Evolutionary conservation across 2,888 invertebrate species (phyloP).

Genomic region (Theodoxus fluviatilis): DNA sequence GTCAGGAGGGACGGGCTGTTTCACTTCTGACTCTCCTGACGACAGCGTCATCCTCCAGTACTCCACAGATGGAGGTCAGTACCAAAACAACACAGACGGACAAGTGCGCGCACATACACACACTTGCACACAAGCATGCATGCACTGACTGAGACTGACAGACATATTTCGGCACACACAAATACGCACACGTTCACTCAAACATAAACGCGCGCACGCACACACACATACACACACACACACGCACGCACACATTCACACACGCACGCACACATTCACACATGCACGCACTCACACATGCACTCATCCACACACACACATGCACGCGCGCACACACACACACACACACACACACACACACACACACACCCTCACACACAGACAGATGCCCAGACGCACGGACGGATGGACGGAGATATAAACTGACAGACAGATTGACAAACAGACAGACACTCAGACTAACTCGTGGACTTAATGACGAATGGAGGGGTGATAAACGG

Average conservation of each 20-base stretch:
- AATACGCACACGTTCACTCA: neutral
- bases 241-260: neutral
- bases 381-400: no score
- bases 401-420: no score
- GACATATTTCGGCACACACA: neutral
- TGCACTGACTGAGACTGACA: neutral
- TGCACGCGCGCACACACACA: neutral
- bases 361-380: neutral
- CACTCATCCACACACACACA: neutral
- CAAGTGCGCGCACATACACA: no score
- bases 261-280: neutral
- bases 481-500: no score
- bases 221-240: neutral
- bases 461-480: no score
- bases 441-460: no score
- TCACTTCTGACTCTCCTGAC: slow-evolving; percentile 46
- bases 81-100: neutral
- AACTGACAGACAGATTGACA: no score
- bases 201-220: neutral
- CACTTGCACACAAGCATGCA: neutral
- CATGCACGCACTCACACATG: neutral
- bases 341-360: slow-evolving; percentile 12
- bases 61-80: slow-evolving; percentile 59
- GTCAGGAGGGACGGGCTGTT: slow-evolving; percentile 45
- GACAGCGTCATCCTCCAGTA: slow-evolving; percentile 62